Percentiles rank a stretch among this genome's conserved stretches.
Conservation (phyloP, 2,113 vertebrate genomes). For the Takifugu bimaculatus region DNA sequence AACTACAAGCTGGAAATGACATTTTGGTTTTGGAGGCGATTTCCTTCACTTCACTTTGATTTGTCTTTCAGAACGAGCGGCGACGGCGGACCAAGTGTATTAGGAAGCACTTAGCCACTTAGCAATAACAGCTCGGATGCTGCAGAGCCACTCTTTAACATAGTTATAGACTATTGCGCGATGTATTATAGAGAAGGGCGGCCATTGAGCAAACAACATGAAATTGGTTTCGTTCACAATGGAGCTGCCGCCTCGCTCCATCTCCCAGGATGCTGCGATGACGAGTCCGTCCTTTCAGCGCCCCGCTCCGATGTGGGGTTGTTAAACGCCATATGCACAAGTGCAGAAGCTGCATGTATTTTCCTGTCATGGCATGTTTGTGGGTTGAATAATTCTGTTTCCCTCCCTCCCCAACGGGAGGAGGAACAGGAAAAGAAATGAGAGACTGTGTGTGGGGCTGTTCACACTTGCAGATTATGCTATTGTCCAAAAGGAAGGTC, state of each 20-base stretch:
- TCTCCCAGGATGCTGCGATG: not conserved
- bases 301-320: not conserved
- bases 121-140: conserved; percentile 41
- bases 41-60: conserved; percentile 27
- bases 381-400: not conserved
- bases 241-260: not conserved
- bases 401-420: not conserved
- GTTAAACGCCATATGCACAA: not conserved
- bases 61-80: conserved; percentile 25
- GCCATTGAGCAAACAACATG: conserved; percentile 8
- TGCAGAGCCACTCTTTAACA: conserved; percentile 42
- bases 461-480: conserved; percentile 23
- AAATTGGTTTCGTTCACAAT: conserved; percentile 22
- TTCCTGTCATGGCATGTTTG: not conserved
- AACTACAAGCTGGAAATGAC: not conserved
- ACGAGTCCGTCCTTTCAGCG: not conserved
- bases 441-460: not conserved
- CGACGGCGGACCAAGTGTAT: conserved; percentile 40
- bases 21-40: conserved; percentile 12
- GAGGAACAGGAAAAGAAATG: not conserved
- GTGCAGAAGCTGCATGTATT: not conserved
- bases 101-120: conserved; percentile 62
- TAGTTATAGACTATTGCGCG: conserved; percentile 43
- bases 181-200: conserved; percentile 30
- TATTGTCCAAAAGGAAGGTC: conserved; percentile 31